Percentiles rank a stretch among this genome's conserved stretches.
Conservation (phyloP, 1,140 invertebrate species). For the Dolichoris vasculosae region DNA sequence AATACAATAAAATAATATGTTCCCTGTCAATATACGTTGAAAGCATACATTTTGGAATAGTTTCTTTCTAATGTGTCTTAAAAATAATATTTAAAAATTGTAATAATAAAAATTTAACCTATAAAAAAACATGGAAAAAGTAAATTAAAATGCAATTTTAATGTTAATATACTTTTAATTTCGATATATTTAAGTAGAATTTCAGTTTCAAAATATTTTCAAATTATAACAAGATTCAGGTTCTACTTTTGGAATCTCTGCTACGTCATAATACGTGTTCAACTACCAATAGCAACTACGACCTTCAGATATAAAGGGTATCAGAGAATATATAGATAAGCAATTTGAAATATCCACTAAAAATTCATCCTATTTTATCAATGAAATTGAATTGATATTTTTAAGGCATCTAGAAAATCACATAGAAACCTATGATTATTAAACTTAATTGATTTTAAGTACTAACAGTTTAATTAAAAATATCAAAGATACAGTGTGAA, state of each 20-base stretch:
- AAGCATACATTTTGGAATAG: too few relatives aligned
- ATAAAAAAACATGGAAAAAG: too few relatives aligned
- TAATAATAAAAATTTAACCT: too few relatives aligned
- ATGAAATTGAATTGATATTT: not conserved
- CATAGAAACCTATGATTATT: not conserved
- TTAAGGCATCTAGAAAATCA: not conserved
- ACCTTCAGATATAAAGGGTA: not conserved
- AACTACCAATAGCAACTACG: not conserved
- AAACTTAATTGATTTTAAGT: too few relatives aligned
- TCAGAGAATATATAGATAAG: not conserved
- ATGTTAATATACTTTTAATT: not conserved
- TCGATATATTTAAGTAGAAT: too few relatives aligned
- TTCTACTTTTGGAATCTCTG: not conserved
- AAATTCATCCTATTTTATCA: not conserved
- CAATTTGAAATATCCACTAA: not conserved
- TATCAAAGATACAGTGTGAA: too few relatives aligned
- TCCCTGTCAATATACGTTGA: too few relatives aligned
- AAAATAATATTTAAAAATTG: too few relatives aligned
- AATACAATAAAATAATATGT: not conserved
- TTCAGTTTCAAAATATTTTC: too few relatives aligned
- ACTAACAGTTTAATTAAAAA: too few relatives aligned
- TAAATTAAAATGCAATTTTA: too few relatives aligned
- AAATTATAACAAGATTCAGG: not conserved
- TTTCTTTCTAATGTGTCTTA: too few relatives aligned
- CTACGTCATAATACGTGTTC: not conserved